These are phyloP conservation scores for Macquaria australasica DNA, from an alignment of 2,113 vertebrate genomes.

Conservation along the genomic window DNA sequence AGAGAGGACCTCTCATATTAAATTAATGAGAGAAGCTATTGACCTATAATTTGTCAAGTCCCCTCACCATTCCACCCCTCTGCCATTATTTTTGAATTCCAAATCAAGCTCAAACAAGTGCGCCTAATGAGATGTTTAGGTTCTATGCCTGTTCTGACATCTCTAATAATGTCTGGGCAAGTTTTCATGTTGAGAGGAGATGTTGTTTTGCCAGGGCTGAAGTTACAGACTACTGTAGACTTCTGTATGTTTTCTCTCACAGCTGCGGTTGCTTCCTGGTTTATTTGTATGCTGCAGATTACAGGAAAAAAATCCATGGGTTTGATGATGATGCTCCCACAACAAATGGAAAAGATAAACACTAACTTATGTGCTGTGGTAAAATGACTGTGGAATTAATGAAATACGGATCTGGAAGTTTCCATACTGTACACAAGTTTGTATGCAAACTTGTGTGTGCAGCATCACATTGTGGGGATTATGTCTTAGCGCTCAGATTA, in stretches of 20 bases:
- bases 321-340: constrained; percentile 6
- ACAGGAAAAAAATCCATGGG: not conserved
- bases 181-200: constrained; percentile 3
- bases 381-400: not conserved
- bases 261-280: constrained; percentile 3
- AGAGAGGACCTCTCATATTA: constrained; percentile 35
- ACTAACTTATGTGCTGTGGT: not conserved
- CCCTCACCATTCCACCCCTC: not conserved
- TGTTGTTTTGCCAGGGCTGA: constrained; percentile 3
- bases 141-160: constrained; percentile 8
- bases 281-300: constrained; percentile 36
- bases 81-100: constrained; percentile 13
- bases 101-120: constrained; percentile 51
- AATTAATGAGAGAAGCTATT: constrained; percentile 50
- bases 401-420: constrained; percentile 9
- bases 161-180: constrained; percentile 29
- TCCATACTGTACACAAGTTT: constrained; percentile 9
- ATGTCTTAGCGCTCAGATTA: constrained; percentile 36
- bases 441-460: constrained; percentile 21
- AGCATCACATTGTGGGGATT: constrained; percentile 29
- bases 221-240: not conserved
- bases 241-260: constrained; percentile 21
- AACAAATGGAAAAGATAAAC: constrained; percentile 45
- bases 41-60: constrained; percentile 36
- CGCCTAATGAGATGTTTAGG: constrained; percentile 33